Evolutionary conservation across 2,113 vertebrate species (phyloP).

Genomic region (Paraplagusia blochii): DNA sequence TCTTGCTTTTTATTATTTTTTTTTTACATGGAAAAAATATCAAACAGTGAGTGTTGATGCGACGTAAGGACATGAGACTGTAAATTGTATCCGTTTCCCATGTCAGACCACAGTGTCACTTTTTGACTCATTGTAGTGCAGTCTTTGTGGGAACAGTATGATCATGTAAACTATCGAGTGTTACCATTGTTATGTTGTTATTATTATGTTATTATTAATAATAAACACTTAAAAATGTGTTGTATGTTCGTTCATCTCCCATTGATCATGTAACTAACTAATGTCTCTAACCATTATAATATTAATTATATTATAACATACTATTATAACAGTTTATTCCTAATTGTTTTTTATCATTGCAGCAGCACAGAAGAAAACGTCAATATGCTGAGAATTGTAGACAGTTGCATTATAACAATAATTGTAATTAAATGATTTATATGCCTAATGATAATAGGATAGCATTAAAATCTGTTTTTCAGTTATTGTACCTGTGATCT

Average conservation of each 20-base stretch:
- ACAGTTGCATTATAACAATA: too few relatives aligned
- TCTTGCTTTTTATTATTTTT: slow-evolving; percentile 26
- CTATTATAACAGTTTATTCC: too few relatives aligned
- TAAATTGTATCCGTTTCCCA: slow-evolving; percentile 48
- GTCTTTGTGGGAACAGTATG: slow-evolving; percentile 64
- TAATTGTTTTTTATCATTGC: too few relatives aligned
- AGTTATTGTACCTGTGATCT: too few relatives aligned
- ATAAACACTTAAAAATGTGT: slow-evolving; percentile 70
- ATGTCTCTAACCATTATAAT: too few relatives aligned
- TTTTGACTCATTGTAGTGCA: slow-evolving; percentile 67
- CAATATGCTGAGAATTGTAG: too few relatives aligned
- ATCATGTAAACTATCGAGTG: slow-evolving; percentile 69
- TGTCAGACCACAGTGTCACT: slow-evolving; percentile 53
- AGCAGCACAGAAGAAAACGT: too few relatives aligned
- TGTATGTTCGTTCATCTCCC: slow-evolving; percentile 11
- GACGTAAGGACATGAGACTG: slow-evolving; percentile 42
- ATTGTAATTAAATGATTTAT: too few relatives aligned
- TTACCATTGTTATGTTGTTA: slow-evolving; percentile 69
- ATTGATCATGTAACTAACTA: neutral
- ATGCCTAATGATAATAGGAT: too few relatives aligned
- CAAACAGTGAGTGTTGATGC: slow-evolving; percentile 48
- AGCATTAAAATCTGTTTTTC: too few relatives aligned
- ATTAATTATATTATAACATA: too few relatives aligned
- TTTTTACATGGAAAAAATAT: slow-evolving; percentile 56
- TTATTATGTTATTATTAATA: slow-evolving; percentile 74